A percentile compares a stretch with the other conserved stretches of the same genome.
Evolutionary conservation across 2,888 invertebrate genomes (phyloP).

Genomic region (Mythimna albipuncta): DNA sequence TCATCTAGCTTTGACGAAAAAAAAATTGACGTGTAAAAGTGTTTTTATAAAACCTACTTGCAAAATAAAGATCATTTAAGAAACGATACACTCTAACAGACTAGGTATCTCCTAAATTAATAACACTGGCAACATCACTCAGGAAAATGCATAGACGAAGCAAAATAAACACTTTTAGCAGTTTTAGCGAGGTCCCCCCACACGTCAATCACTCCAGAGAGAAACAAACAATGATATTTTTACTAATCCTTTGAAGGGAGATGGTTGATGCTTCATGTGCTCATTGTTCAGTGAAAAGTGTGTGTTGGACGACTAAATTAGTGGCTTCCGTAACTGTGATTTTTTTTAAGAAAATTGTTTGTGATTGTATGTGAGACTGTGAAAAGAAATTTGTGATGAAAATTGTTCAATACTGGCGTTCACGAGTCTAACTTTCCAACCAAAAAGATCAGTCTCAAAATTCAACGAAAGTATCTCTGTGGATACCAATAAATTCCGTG

Average conservation of each 20-base stretch:
- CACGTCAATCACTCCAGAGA: conserved; percentile 68
- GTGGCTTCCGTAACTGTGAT: conserved; percentile 11
- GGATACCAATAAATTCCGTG: neutral
- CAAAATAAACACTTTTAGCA: conserved; percentile 69
- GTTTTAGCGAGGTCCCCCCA: conserved; percentile 64
- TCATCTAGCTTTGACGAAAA: too few species aligned
- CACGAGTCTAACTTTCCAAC: neutral
- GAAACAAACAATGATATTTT: conserved; percentile 65
- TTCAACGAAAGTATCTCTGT: neutral
- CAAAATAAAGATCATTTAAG: too few species aligned
- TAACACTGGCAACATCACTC: conserved; percentile 35
- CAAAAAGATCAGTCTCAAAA: neutral
- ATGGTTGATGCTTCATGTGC: conserved; percentile 35
- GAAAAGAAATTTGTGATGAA: neutral
- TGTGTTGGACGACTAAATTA: conserved; percentile 24
- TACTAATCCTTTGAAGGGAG: conserved; percentile 54
- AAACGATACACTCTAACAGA: conserved; percentile 20
- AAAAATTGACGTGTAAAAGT: too few species aligned
- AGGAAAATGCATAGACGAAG: conserved; percentile 51
- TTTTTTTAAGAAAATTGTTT: conserved; percentile 4
- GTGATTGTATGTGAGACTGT: too few species aligned
- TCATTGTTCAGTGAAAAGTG: conserved; percentile 46
- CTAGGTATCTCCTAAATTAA: conserved; percentile 20
- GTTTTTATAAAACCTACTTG: too few species aligned
- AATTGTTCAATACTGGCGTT: neutral